Evolutionary conservation across 2,797 vertebrate genomes (phyloP).

Genomic region (Telmatherina bonti): DNA sequence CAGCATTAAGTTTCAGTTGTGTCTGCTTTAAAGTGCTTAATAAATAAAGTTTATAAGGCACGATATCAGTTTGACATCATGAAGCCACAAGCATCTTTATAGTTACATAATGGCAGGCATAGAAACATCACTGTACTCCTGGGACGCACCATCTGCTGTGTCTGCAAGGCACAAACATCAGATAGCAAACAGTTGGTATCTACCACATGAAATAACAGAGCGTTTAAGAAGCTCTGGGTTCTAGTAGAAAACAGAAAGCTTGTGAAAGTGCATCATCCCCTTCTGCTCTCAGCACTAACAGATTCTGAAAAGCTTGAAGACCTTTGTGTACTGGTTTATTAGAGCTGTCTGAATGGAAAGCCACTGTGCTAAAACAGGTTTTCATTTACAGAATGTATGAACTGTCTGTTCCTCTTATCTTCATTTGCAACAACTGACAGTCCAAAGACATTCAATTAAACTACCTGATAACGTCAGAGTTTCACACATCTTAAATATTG

Average conservation of each 20-base stretch:
- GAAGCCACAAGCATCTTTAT: too few species aligned
- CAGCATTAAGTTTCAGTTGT: too few species aligned
- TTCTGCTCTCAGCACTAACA: slow-evolving; percentile 1
- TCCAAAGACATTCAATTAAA: slow-evolving; percentile 4
- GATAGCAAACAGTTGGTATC: background rate
- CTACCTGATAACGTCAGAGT: background rate
- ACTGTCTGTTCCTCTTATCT: background rate
- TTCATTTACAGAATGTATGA: background rate
- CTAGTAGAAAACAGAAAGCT: background rate
- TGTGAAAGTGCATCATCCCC: background rate
- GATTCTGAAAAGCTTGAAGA: background rate
- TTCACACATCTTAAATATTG: background rate
- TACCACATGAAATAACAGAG: slow-evolving; percentile 5
- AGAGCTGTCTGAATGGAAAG: background rate
- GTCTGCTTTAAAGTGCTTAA: too few species aligned
- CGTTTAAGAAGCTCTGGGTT: background rate
- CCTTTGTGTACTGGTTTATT: background rate
- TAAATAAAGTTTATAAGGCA: too few species aligned
- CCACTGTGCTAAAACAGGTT: background rate
- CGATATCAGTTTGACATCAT: too few species aligned
- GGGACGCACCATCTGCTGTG: slow-evolving; percentile 98
- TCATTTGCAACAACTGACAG: background rate
- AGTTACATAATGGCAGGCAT: too few species aligned
- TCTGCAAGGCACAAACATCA: slow-evolving; percentile 79
- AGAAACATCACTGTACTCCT: too few species aligned